phyloP scores from a whole-genome alignment of 2,113 vertebrate species.

The Pterophyllum scalare region DNA sequence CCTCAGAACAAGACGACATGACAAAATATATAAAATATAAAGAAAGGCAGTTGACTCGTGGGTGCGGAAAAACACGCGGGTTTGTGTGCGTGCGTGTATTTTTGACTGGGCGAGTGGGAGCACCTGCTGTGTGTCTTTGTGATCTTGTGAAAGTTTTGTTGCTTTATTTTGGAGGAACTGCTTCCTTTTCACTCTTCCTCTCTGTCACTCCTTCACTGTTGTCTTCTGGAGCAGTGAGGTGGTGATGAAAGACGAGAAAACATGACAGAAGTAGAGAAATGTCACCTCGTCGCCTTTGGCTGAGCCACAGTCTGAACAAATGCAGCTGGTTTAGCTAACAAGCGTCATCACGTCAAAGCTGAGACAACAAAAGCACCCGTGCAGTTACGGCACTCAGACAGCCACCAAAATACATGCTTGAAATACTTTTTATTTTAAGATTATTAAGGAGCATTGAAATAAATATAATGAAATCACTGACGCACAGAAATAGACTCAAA shows the following conservation, averaged over 20 bases:
- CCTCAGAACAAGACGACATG: constrained; percentile 38
- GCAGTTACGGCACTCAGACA: neutral
- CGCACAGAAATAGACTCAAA: neutral
- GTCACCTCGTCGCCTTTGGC: constrained; percentile 67
- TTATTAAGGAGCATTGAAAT: neutral
- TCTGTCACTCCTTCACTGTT: constrained; percentile 10
- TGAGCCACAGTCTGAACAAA: constrained; percentile 27
- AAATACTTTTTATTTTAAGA: neutral
- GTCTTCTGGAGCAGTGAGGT: constrained; percentile 16
- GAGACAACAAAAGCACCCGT: constrained; percentile 7
- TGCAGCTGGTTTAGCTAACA: constrained; percentile 41
- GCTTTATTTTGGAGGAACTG: constrained; percentile 62
- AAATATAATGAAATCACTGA: neutral
- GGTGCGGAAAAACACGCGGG: neutral
- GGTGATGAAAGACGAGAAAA: constrained; percentile 41
- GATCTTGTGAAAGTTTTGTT: constrained; percentile 63
- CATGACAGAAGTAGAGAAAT: constrained; percentile 52
- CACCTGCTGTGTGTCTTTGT: constrained; percentile 46
- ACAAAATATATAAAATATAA: constrained; percentile 15
- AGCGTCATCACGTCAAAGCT: constrained; percentile 21
- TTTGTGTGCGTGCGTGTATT: constrained; percentile 1
- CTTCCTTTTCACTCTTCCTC: constrained; percentile 24
- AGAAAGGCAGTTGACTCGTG: constrained; percentile 13
- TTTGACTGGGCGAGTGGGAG: constrained; percentile 43
- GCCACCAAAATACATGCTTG: neutral